Conservation (phyloP, 2,797 vertebrate genomes). For the Leucoraja ocellata region DNA sequence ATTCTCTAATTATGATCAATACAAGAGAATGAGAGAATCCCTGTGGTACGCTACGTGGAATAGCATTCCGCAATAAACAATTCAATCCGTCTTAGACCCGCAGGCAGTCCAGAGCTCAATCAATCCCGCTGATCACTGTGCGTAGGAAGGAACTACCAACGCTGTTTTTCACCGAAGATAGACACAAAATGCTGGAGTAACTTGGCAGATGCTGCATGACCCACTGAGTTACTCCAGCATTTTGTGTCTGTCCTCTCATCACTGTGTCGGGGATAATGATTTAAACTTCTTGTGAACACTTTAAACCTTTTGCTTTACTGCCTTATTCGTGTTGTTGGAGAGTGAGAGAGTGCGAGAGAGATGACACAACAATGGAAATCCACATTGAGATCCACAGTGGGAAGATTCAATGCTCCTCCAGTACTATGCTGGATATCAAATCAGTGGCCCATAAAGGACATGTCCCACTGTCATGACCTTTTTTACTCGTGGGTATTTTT, state of each 20-base stretch:
- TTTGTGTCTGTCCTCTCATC: too few species aligned
- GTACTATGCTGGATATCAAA: background rate
- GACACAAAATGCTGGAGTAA: too few species aligned
- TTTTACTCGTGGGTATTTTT: too few species aligned
- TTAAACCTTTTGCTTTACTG: background rate
- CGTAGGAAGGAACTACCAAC: too few species aligned
- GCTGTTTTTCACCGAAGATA: too few species aligned
- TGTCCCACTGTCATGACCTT: too few species aligned
- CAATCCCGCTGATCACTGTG: background rate
- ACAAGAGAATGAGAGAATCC: constrained; percentile 1
- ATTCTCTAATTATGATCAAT: constrained; percentile 33
- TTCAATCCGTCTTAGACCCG: background rate
- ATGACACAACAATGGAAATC: too few species aligned
- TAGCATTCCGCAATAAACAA: background rate
- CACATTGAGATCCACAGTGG: too few species aligned
- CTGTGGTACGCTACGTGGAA: background rate
- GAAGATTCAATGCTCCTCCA: background rate
- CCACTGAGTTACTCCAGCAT: too few species aligned
- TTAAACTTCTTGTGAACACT: background rate
- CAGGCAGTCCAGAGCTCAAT: background rate
- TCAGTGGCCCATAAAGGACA: too few species aligned
- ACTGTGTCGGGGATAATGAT: background rate
- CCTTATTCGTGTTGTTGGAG: background rate
- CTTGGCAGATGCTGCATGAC: too few species aligned
- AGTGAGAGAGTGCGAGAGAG: background rate